Conservation (phyloP, 2,888 invertebrate genomes). For the Cryptophagus acutangulus region DNA sequence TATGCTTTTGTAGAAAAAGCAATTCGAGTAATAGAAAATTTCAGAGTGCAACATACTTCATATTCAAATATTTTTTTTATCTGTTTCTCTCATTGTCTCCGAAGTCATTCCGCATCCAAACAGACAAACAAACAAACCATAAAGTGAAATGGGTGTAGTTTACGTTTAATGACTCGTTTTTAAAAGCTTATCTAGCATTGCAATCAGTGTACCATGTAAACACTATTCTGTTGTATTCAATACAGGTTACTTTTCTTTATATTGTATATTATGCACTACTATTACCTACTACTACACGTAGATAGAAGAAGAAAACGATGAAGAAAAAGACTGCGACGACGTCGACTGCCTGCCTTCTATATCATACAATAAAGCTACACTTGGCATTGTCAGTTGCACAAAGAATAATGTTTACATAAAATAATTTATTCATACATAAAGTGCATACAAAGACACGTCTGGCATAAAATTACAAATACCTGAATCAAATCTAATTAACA, state of each 20-base stretch:
- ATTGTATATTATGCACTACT: too few species aligned
- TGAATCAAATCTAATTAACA: conserved; percentile 5
- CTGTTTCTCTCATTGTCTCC: too few species aligned
- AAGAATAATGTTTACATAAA: conserved; percentile 11
- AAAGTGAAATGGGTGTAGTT: not conserved
- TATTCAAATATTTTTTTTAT: too few species aligned
- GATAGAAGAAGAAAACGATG: too few species aligned
- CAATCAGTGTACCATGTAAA: conserved; percentile 14
- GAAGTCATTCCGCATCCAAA: too few species aligned
- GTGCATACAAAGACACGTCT: conserved; percentile 10
- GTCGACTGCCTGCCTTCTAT: conserved; percentile 5
- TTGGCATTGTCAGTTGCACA: conserved; percentile 11
- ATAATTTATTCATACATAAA: conserved; percentile 12
- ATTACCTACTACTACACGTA: too few species aligned
- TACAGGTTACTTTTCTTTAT: conserved; percentile 12
- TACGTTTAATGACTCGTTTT: not conserved
- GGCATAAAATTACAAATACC: conserved; percentile 7
- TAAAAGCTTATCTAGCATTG: conserved; percentile 8
- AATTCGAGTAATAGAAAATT: not conserved
- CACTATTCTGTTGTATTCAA: conserved; percentile 8
- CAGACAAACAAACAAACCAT: too few species aligned
- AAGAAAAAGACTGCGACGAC: not conserved
- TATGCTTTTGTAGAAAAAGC: conserved; percentile 10
- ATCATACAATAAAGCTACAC: conserved; percentile 10
- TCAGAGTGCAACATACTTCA: too few species aligned